Conservation (phyloP, 2,888 invertebrate species). For the Mythimna vitellina region DNA sequence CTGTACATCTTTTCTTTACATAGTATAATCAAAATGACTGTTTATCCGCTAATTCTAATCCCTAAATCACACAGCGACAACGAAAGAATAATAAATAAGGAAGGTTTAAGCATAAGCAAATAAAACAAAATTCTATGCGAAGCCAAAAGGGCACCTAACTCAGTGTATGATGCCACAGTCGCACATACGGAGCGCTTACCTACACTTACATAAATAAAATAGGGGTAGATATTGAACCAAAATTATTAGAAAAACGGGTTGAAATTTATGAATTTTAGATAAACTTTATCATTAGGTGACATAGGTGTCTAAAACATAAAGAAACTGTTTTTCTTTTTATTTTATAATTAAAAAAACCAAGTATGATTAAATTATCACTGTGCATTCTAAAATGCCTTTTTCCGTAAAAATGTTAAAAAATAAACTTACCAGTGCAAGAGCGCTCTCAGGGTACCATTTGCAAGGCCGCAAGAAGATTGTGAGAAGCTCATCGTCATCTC, state of each 20-base stretch:
- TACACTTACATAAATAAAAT: background rate
- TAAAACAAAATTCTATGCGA: no score
- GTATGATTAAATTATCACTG: background rate
- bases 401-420: background rate
- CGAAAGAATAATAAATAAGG: no score
- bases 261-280: no score
- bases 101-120: no score
- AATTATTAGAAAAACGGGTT: background rate
- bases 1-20: no score
- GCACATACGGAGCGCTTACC: no score
- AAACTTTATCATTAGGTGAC: no score
- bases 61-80: no score
- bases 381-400: background rate
- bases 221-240: background rate
- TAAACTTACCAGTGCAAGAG: constrained; percentile 93
- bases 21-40: no score
- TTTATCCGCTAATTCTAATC: no score
- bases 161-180: no score
- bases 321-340: background rate
- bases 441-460: constrained; percentile 96
- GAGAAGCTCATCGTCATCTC: constrained; percentile 94
- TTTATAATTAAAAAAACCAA: background rate
- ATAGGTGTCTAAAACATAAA: background rate
- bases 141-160: no score
- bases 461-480: constrained; percentile 95